Evolutionary conservation across 2,113 vertebrate genomes (phyloP).

Genomic region (Caranx ignobilis): DNA sequence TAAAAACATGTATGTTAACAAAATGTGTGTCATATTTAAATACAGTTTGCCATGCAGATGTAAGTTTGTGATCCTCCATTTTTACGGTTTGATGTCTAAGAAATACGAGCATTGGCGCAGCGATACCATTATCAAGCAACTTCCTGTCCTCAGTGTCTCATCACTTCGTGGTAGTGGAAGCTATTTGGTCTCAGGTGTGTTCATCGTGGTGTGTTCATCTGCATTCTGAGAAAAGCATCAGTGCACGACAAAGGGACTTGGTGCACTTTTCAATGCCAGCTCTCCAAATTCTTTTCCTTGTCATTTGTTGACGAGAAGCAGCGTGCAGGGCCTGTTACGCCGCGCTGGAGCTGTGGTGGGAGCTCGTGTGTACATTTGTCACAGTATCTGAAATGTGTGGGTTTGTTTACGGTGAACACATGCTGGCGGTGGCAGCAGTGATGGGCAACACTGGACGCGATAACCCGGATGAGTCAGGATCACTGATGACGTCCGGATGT

Average conservation of each 20-base stretch:
- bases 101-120: constrained; percentile 5
- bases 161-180: constrained; percentile 18
- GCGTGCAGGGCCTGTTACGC: background rate
- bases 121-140: background rate
- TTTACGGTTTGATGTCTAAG: background rate
- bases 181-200: constrained; percentile 29
- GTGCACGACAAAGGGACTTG: background rate
- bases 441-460: constrained; percentile 10
- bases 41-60: background rate
- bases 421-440: constrained; percentile 24
- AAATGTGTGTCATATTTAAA: constrained; percentile 34
- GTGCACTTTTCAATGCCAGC: background rate
- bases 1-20: constrained; percentile 28
- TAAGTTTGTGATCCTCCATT: background rate
- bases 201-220: constrained; percentile 43
- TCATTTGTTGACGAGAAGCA: background rate
- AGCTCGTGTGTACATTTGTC: constrained; percentile 46
- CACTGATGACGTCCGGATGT: constrained; percentile 14
- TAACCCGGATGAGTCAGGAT: constrained; percentile 43
- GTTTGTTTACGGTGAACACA: constrained; percentile 74
- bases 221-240: constrained; percentile 53
- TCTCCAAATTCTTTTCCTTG: constrained; percentile 29
- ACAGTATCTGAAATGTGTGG: constrained; percentile 62
- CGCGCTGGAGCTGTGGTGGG: background rate
- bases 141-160: background rate